These are phyloP conservation scores for Propsilocerus akamusi DNA, from an alignment of 1,140 invertebrate genomes.

Conservation along the genomic window DNA sequence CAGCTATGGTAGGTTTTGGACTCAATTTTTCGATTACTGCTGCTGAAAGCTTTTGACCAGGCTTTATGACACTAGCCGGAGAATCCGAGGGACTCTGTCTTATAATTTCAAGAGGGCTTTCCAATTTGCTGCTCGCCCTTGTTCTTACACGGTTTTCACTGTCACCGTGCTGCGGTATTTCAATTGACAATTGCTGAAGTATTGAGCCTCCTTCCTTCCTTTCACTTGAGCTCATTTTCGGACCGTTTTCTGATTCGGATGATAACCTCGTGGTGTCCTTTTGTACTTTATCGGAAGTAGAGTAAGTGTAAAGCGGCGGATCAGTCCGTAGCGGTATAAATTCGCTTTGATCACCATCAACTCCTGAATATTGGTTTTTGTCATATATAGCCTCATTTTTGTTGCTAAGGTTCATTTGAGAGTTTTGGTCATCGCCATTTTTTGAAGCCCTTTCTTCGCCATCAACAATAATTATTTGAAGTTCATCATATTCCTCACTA, in stretches of 20 bases:
- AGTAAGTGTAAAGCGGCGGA: slow-evolving; percentile 56
- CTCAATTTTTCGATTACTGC: slow-evolving; percentile 10
- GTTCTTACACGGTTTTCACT: slow-evolving; percentile 32
- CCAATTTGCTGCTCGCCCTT: slow-evolving; percentile 46
- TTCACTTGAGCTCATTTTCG: no score
- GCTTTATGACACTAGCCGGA: neutral
- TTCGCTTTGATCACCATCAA: no score
- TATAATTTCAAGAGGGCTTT: slow-evolving; percentile 40
- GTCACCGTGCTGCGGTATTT: slow-evolving; percentile 17
- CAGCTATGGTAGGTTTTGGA: slow-evolving; percentile 6
- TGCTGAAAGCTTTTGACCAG: neutral
- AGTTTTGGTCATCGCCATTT: neutral
- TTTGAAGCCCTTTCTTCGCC: neutral
- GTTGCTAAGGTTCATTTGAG: slow-evolving; percentile 9
- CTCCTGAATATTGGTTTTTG: slow-evolving; percentile 27
- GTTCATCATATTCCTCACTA: neutral
- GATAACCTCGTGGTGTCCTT: slow-evolving; percentile 8
- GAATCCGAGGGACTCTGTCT: slow-evolving; percentile 32
- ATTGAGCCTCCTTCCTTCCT: slow-evolving; percentile 9
- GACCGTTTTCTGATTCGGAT: neutral
- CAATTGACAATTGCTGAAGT: slow-evolving; percentile 15
- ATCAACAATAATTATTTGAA: neutral
- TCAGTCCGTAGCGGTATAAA: slow-evolving; percentile 47
- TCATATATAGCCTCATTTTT: slow-evolving; percentile 20
- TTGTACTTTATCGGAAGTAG: slow-evolving; percentile 40